Evolutionary conservation across 1,140 invertebrate genomes (phyloP).

Genomic region (Platyscapa corneri): DNA sequence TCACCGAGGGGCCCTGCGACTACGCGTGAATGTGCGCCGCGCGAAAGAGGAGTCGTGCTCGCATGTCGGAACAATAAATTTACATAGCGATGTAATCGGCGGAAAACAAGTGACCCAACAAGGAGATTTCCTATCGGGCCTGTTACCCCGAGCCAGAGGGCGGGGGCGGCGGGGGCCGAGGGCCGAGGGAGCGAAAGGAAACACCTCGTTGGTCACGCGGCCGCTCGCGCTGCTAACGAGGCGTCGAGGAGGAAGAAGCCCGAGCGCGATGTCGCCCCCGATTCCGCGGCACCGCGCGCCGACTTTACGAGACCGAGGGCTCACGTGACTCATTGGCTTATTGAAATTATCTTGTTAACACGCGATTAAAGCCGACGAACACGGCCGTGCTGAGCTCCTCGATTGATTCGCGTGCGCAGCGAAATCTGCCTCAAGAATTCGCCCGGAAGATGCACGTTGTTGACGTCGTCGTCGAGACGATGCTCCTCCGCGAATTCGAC

Average conservation of each 20-base stretch:
- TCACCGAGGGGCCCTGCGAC: no score
- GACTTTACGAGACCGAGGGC: neutral
- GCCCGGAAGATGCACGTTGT: no score
- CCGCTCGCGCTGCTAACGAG: slow-evolving; percentile 63
- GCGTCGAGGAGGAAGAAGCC: slow-evolving; percentile 45
- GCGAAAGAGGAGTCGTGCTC: slow-evolving; percentile 32
- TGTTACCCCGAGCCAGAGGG: neutral
- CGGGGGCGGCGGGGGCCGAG: neutral
- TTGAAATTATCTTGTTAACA: slow-evolving; percentile 45
- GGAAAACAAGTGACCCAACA: slow-evolving; percentile 71
- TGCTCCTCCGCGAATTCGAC: no score
- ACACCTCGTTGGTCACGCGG: slow-evolving; percentile 69
- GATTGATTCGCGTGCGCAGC: neutral
- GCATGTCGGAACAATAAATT: slow-evolving; percentile 68
- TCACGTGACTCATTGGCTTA: slow-evolving; percentile 12
- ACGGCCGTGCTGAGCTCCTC: neutral
- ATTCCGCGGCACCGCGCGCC: neutral
- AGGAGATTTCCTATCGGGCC: slow-evolving; percentile 69
- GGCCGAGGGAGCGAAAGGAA: no score
- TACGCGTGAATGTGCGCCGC: neutral
- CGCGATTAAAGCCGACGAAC: neutral
- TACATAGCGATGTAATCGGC: slow-evolving; percentile 72
- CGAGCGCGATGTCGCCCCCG: slow-evolving; percentile 30
- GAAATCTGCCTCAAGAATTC: no score
- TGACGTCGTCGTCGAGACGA: no score